These are phyloP conservation scores for Aix galericulata DNA, from an alignment of 2,113 vertebrate species.

Conservation along the genomic window DNA sequence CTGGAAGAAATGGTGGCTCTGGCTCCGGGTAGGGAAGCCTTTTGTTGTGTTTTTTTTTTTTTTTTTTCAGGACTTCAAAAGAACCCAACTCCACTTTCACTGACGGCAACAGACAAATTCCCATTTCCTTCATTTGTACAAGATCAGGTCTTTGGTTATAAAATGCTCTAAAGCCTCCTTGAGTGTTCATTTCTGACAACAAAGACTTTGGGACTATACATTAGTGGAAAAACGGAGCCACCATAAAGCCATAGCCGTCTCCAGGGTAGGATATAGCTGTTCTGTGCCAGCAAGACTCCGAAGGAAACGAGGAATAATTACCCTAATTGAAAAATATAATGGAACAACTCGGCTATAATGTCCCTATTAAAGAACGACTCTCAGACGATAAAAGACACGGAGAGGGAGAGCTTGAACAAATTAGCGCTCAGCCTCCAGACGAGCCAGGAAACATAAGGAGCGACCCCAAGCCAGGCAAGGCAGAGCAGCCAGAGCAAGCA, in stretches of 20 bases:
- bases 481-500: constrained; percentile 15
- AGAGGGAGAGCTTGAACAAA: constrained; percentile 8
- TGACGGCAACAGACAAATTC: neutral
- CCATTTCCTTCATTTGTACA: neutral
- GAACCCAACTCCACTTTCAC: neutral
- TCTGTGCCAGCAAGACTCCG: neutral
- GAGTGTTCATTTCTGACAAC: neutral
- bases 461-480: neutral
- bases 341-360: neutral
- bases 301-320: neutral
- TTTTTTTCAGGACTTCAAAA: neutral
- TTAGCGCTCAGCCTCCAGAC: neutral
- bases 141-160: neutral
- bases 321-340: neutral
- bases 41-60: neutral
- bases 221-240: neutral
- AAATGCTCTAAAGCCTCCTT: neutral
- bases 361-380: neutral
- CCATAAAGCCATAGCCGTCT: neutral
- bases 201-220: neutral
- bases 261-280: fast-evolving
- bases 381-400: neutral
- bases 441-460: constrained; percentile 20
- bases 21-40: fast-evolving
- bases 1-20: neutral